phyloP scores from a whole-genome alignment of 2,797 vertebrate species.

The Coregonus suidteri region DNA sequence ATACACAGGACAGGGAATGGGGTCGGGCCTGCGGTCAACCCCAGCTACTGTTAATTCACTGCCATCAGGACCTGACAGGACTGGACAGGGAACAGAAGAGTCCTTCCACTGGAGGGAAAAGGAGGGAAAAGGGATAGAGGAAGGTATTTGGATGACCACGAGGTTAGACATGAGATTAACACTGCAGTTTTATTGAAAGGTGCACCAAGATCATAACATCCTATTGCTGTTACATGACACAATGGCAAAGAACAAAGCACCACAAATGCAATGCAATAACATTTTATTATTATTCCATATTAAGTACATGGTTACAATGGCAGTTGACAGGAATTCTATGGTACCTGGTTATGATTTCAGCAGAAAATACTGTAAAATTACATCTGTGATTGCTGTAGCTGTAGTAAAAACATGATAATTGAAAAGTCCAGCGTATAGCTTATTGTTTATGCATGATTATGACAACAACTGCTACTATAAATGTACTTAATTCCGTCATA shows the following conservation, averaged over 20 bases:
- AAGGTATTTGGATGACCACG: background rate
- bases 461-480: conserved; percentile 69
- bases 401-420: conserved; percentile 48
- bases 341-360: conserved; percentile 72
- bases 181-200: conserved; percentile 39
- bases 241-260: conserved; percentile 17
- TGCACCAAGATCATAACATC: background rate
- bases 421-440: conserved; percentile 57
- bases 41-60: conserved; percentile 48
- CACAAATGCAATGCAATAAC: conserved; percentile 49
- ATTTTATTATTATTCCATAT: conserved; percentile 78
- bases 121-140: background rate
- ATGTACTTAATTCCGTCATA: conserved; percentile 78
- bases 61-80: conserved; percentile 19
- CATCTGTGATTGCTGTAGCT: conserved; percentile 63
- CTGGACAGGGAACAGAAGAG: background rate
- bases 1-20: conserved; percentile 47
- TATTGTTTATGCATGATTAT: conserved; percentile 78
- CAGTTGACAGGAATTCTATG: conserved; percentile 67
- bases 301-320: conserved; percentile 73
- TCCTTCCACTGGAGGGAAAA: background rate
- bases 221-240: conserved; percentile 69
- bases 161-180: background rate
- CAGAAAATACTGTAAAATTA: conserved; percentile 76
- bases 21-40: conserved; percentile 30